Evolutionary conservation across 2,113 vertebrate species (phyloP).

Genomic region (Phyllostomus discolor): DNA sequence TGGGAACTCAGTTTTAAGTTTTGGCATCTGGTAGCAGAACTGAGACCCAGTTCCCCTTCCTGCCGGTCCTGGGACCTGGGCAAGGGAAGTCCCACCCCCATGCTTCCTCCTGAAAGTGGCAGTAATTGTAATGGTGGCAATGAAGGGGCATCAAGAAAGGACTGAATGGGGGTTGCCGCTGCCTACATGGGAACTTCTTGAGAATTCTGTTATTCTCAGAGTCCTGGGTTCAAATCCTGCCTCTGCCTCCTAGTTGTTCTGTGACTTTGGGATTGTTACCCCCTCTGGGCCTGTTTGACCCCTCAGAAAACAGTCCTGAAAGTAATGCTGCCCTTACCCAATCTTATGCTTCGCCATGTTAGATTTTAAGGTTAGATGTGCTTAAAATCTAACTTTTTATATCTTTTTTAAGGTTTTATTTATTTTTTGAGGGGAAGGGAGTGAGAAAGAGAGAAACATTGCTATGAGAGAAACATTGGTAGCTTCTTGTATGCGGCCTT

Average conservation of each 20-base stretch:
- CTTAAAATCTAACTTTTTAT: not conserved
- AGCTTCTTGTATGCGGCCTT: too few species aligned
- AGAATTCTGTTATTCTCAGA: not conserved
- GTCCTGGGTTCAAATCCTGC: not conserved
- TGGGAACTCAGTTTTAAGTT: not conserved
- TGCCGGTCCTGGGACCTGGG: not conserved
- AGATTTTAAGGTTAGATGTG: not conserved
- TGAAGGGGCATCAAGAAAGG: not conserved
- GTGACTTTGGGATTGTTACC: not conserved
- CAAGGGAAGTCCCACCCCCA: too few species aligned
- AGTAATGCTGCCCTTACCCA: not conserved
- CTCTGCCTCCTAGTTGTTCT: not conserved
- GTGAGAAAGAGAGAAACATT: too few species aligned
- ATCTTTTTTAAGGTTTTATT: too few species aligned
- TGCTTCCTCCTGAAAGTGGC: not conserved
- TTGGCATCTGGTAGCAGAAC: not conserved
- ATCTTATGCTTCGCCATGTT: accelerated
- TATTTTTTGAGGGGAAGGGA: too few species aligned
- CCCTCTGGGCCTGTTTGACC: not conserved
- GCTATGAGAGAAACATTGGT: too few species aligned
- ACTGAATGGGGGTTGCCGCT: not conserved
- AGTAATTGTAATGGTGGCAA: not conserved
- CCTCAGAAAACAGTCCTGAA: not conserved
- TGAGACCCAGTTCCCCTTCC: not conserved
- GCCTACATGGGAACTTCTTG: not conserved